A percentile compares a stretch with the other conserved stretches of the same genome.
phyloP scores from a whole-genome alignment of 2,888 invertebrate species.

The Tenthredo mesomela region DNA sequence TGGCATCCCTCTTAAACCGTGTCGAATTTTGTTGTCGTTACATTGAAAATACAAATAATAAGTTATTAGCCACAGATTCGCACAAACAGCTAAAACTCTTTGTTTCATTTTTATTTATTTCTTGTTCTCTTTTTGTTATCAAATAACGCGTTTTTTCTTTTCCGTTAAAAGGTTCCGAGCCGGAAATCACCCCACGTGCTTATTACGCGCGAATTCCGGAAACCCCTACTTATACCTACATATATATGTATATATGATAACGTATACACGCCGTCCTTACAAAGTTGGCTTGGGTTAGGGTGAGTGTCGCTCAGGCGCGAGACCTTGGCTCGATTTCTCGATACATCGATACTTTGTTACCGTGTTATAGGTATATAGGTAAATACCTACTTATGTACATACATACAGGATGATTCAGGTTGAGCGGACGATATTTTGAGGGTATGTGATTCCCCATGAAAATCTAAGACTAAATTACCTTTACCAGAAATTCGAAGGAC shows the following conservation, averaged over 20 bases:
- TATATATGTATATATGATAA: background rate
- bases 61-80: background rate
- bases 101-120: background rate
- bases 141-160: background rate
- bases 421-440: no score
- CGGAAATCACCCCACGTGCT: conserved; percentile 42
- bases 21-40: background rate
- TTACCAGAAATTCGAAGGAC: no score
- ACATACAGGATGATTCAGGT: background rate
- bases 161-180: background rate
- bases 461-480: no score
- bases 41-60: background rate
- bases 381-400: background rate
- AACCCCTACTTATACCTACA: background rate
- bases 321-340: conserved; percentile 46
- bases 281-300: background rate
- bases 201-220: conserved; percentile 33
- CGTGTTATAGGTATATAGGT: background rate
- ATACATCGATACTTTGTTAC: conserved; percentile 38
- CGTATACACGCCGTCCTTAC: background rate
- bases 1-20: no score
- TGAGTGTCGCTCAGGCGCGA: conserved; percentile 36
- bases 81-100: background rate
- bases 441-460: no score
- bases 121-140: background rate